phyloP scores from a whole-genome alignment of 2,113 vertebrate species.

The Athene noctua region DNA sequence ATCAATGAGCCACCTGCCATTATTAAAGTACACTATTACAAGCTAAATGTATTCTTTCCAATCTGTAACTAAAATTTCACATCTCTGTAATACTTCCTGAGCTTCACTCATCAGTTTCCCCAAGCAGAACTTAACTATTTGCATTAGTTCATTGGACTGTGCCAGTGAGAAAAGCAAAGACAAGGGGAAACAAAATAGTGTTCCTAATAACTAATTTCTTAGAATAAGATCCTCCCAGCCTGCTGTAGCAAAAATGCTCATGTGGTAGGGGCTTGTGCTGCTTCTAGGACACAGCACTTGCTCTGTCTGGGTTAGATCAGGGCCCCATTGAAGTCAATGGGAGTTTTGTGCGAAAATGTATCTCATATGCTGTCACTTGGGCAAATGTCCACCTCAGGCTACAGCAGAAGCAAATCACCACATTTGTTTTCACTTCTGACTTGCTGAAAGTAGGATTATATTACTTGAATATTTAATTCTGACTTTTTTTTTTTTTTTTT shows the following conservation, averaged over 20 bases:
- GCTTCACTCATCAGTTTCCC: neutral
- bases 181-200: neutral
- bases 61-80: neutral
- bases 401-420: slow-evolving; percentile 18
- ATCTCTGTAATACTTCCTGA: neutral
- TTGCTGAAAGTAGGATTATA: slow-evolving; percentile 48
- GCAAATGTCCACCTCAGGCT: slow-evolving; percentile 34
- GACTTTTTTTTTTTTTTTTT: neutral
- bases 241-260: neutral
- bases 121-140: neutral
- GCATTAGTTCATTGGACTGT: neutral
- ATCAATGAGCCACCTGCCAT: neutral
- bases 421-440: slow-evolving; percentile 53
- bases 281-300: neutral
- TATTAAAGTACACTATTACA: neutral
- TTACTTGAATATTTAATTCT: slow-evolving; percentile 59
- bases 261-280: neutral
- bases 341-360: slow-evolving; percentile 19
- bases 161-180: neutral
- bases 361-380: neutral
- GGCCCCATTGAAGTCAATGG: neutral
- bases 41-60: neutral
- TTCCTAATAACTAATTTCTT: neutral
- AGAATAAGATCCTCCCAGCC: neutral
- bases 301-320: slow-evolving; percentile 15